Conservation (phyloP, 2,113 vertebrate genomes). For the Urocolius indicus region DNA sequence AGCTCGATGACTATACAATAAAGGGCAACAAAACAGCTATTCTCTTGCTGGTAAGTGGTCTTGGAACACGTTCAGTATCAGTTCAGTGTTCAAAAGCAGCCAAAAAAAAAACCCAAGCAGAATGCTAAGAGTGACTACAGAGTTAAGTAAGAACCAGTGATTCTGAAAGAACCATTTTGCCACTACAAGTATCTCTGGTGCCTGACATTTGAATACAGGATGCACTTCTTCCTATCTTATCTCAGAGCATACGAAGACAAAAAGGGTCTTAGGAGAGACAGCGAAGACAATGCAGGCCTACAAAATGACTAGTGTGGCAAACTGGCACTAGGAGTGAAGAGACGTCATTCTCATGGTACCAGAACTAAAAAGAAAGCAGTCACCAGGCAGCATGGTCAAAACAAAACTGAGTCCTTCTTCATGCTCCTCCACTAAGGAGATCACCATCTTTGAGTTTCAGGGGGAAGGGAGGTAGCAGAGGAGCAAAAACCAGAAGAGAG, state of each 20-base stretch:
- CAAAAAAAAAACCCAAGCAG: not conserved
- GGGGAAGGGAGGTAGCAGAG: rapidly evolving
- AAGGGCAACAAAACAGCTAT: not conserved
- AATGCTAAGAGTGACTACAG: not conserved
- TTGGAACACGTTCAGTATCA: not conserved
- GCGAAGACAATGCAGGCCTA: not conserved
- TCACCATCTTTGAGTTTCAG: not conserved
- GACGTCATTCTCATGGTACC: rapidly evolving
- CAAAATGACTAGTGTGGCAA: not conserved
- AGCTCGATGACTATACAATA: not conserved
- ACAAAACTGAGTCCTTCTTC: not conserved
- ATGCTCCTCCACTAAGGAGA: not conserved
- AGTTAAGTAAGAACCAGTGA: not conserved
- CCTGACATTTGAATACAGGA: not conserved
- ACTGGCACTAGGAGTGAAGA: not conserved
- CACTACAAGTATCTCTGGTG: not conserved
- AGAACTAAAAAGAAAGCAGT: not conserved
- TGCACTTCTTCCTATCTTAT: not conserved
- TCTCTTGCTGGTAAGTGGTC: not conserved
- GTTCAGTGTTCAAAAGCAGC: not conserved
- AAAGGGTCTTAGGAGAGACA: not conserved
- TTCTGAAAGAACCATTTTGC: not conserved
- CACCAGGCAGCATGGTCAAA: not conserved
- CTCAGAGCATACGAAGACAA: not conserved
- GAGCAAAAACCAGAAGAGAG: not conserved